Base-by-base conservation (phyloP, 2,113 vertebrate species). In the Phodopus roborovskii region DNA sequence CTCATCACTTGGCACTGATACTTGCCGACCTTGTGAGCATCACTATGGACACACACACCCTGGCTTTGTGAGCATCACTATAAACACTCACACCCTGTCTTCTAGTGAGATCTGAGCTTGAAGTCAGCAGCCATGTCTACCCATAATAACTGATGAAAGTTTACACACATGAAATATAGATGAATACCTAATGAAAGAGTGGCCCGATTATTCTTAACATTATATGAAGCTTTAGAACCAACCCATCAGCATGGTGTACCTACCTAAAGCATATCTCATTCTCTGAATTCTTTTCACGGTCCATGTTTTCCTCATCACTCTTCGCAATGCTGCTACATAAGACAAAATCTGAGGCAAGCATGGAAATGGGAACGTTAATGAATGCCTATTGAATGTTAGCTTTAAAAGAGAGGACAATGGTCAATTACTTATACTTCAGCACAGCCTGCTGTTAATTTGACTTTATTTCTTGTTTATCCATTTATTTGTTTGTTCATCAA, bases 401-500 rank as follows among this genome's bases (percentile, higher is more conserved):
- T 94, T 77, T 50, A n/a, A 91, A 64, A 91, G 58, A 60, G 12
- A 90, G 73, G 84, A 83, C 73, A 90, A 30, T 82, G 66, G 58
- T 86, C 95, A 92, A 94, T 78, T 73, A 77, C 62, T 78, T 82
- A 94, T 39, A 45, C n/a, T 66, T 91, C 77, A 89, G 82, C 73
- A 24, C 53, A 93, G 66, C 56, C 86, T 91, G 19, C 45, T 22
- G 81, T 60, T 86, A 86, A 89, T 73, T 90, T 39, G 91, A 91
- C 60, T 85, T 79, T 84, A 92, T 71, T 84, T 53, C 28, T 66
- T 93, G 22, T 78, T 90, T 92, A 94, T 83, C 90, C 39, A 71
- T 83, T 93, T 30, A 89, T 77, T 88, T 77, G 64, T 93, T 83
- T 96, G 81, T 58, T 90, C 66, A 90, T 62, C 94, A 96, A 92